These are phyloP conservation scores for Achlya flavicornis DNA, from an alignment of 2,888 invertebrate genomes.

Conservation along the genomic window DNA sequence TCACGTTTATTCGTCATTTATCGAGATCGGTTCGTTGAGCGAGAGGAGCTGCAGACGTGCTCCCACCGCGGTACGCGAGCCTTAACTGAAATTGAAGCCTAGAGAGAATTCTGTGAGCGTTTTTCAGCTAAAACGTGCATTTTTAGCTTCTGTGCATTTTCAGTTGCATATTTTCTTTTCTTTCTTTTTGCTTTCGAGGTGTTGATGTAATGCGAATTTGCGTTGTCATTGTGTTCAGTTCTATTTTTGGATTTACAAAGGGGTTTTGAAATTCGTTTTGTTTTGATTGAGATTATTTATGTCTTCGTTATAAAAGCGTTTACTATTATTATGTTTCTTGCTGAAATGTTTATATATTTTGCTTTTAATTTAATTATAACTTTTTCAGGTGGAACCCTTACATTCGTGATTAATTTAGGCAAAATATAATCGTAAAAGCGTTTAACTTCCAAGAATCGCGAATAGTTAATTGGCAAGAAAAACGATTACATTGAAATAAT, in stretches of 20 bases:
- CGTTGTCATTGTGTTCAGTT: not conserved
- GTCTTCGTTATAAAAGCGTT: no score
- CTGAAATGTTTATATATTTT: no score
- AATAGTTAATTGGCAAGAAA: no score
- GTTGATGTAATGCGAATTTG: not conserved
- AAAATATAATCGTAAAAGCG: no score
- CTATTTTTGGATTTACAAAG: not conserved
- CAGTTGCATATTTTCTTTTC: not conserved
- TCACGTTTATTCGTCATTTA: constrained; percentile 40
- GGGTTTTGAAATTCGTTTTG: not conserved
- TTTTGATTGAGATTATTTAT: no score
- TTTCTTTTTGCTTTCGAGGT: not conserved
- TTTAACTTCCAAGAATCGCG: no score
- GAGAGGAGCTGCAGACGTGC: constrained; percentile 23
- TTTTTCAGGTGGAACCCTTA: no score
- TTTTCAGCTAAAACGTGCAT: constrained; percentile 6
- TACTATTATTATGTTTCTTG: no score
- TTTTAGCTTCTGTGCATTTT: constrained; percentile 5
- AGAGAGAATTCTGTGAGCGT: not conserved
- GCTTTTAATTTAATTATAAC: no score
- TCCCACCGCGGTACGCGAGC: constrained; percentile 22
- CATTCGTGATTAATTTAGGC: no score
- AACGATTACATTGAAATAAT: no score
- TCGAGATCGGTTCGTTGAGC: constrained; percentile 26
- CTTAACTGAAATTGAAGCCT: constrained; percentile 28